These are phyloP conservation scores for Magallana nippona DNA, from an alignment of 2,888 invertebrate genomes.

Conservation along the genomic window DNA sequence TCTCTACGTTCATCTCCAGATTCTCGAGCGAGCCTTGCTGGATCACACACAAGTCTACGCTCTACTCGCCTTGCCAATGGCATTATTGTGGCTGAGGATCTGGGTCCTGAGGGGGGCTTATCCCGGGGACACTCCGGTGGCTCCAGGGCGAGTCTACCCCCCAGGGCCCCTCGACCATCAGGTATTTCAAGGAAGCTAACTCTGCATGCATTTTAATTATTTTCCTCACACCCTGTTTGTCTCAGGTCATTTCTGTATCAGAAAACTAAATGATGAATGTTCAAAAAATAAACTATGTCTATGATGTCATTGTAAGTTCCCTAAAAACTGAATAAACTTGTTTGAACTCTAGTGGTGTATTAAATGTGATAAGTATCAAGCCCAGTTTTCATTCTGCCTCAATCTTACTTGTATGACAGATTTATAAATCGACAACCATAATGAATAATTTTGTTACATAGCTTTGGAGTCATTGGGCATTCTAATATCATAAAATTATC, in stretches of 20 bases:
- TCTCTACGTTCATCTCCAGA: slow-evolving; percentile 53
- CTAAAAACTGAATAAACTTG: no score
- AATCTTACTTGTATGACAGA: no score
- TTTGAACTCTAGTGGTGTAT: no score
- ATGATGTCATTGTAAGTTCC: no score
- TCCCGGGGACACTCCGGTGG: slow-evolving; percentile 35
- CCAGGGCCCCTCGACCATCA: slow-evolving; percentile 34
- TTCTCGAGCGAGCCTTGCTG: slow-evolving; percentile 41
- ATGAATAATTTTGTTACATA: no score
- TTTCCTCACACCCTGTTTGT: not conserved
- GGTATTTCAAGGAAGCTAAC: slow-evolving; percentile 30
- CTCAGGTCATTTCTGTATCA: not conserved
- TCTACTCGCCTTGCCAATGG: slow-evolving; percentile 29
- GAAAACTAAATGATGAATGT: no score
- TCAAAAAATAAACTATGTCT: no score
- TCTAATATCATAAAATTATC: no score
- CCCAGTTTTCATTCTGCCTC: no score
- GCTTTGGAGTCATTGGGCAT: no score
- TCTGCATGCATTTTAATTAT: not conserved
- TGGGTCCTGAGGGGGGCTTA: not conserved
- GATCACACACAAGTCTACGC: slow-evolving; percentile 42
- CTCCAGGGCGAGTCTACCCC: not conserved
- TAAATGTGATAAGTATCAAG: no score
- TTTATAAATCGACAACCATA: no score
- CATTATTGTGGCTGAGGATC: slow-evolving; percentile 32